Base-by-base conservation (phyloP, 2,113 vertebrate genomes). In the Passerina amoena region DNA sequence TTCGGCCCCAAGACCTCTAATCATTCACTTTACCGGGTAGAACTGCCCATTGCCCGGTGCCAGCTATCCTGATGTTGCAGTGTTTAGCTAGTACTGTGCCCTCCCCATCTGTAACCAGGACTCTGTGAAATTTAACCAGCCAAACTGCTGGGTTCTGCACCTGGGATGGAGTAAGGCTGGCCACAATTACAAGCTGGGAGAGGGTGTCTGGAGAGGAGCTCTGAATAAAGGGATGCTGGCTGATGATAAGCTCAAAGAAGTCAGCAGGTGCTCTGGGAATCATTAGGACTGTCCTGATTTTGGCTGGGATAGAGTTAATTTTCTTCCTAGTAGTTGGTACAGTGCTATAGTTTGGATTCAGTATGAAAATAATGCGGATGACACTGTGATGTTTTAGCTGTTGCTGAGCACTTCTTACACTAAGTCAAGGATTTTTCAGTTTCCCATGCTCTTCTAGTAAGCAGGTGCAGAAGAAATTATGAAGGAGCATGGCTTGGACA, bases 11-110 rank as follows among this genome's bases (percentile, higher is more conserved):
- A 96, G n/a, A 50, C 56, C 68, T 88, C 80, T 91, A 75, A 61
- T 90, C 60, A 88, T 92, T 95, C 21, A 27, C 78, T 96, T 95
- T 88, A 93, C 78, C 6, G 9, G 59, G 31, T 90, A 88, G 79
- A 95, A 91, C 69, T 95, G 60, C 63, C 30, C 22, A 3, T 6
- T 10, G 20, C 59, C 8, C 5, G 56, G 48, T 48, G 76, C 51
- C 76, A 86, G 88, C 75, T 87, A 81, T 69, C 80, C 72, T 86
- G 54, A n/a, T n/a, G 2, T n/a, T 31, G 25, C 5, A 8, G 7
- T 51, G 23, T 17, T 33, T 70, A 10, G 37, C 17, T 38, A 25
- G 20, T 53, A 44, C 10, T 25, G 9, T 50, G 13, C 11, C 35
- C 13, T 45, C 8, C 5, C 7, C 21, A 44, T 59, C 31, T 35